Conservation (phyloP, 2,888 invertebrate genomes). For the Drosophila pseudotalamancana region DNA sequence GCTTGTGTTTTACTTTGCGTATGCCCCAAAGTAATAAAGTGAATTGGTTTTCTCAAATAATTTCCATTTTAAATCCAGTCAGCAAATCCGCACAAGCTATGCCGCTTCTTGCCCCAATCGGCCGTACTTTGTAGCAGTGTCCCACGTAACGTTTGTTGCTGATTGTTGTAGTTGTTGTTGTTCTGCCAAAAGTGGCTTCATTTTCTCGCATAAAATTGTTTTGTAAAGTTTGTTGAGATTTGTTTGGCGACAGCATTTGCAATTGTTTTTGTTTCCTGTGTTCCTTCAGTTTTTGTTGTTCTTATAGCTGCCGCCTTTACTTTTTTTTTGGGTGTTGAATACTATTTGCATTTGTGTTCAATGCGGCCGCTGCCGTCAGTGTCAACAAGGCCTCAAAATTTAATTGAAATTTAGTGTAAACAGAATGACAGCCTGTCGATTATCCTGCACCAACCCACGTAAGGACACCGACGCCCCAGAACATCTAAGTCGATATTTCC, state of each 20-base stretch:
- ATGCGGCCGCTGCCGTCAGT: slow-evolving; percentile 48
- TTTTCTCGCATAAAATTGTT: slow-evolving; percentile 72
- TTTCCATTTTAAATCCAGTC: slow-evolving; percentile 77
- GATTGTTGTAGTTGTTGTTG: slow-evolving; percentile 33
- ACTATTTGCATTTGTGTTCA: slow-evolving; percentile 49
- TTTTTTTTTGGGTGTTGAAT: slow-evolving; percentile 23
- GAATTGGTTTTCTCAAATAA: slow-evolving; percentile 77
- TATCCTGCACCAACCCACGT: slow-evolving; percentile 47
- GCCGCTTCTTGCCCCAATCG: neutral
- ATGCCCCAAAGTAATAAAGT: slow-evolving; percentile 78
- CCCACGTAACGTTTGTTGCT: slow-evolving; percentile 23
- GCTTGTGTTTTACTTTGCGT: slow-evolving; percentile 75
- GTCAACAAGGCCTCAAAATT: slow-evolving; percentile 70
- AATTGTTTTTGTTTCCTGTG: slow-evolving; percentile 54
- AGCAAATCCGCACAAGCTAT: slow-evolving; percentile 65
- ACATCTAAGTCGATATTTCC: slow-evolving; percentile 46
- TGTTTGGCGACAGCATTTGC: slow-evolving; percentile 68
- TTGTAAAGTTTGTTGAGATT: slow-evolving; percentile 70
- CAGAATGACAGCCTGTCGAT: slow-evolving; percentile 71
- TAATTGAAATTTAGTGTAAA: slow-evolving; percentile 79
- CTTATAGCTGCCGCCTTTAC: slow-evolving; percentile 8
- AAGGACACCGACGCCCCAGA: neutral
- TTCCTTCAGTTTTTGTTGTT: slow-evolving; percentile 19
- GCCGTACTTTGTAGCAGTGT: slow-evolving; percentile 5
- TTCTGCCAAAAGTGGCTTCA: slow-evolving; percentile 70